Base-by-base conservation (phyloP, 1,140 invertebrate species). In the Oppia nitens region DNA sequence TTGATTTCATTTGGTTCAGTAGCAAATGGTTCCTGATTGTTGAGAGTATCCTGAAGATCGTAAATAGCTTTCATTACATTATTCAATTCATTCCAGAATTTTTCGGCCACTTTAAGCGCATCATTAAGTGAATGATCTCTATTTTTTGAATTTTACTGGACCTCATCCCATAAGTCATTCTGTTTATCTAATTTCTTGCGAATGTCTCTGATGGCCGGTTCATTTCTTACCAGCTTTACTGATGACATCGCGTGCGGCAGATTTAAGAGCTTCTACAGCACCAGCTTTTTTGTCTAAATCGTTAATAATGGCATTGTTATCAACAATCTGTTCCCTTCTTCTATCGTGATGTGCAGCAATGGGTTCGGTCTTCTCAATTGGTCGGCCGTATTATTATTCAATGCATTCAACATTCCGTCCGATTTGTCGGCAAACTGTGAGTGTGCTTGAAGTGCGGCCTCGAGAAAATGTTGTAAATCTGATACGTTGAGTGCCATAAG, bases 11-110 rank as follows among this genome's bases (percentile, higher is more conserved):
- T 80, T 0, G 90, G 92, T 69, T 92, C 84, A 0, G 91, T 85
- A 0, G 89, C 92, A 0, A 91, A 88, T 53, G 89, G 88, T 65
- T 93, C 87, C 74, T 95, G 90, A 47, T 81, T 81, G 0, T 79
- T 77, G 14, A 98, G 74, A 9, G 47, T 84, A 66, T 94, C 87
- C 66, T 93, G 84, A 12, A 98, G 73, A 64, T 95, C 91, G 60
- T 84, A 82, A 23, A 98, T 73, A 1, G 84, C 83, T 6, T 79
- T 75, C 85, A 93, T 91, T 11, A 97, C 83, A 11, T 80, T 80
- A 64, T 88, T 83, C 28, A 96, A 74, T 68, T 95, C 89, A 61
- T 85, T 81, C 94, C 94, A 98, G 82, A 98, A 98, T 55, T 82
- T 82, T 66, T 93, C 85, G 0, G 94, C 89, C 9, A 90, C 79